Base-by-base conservation (phyloP, 1,140 invertebrate species). In the Listronotus oregonensis region DNA sequence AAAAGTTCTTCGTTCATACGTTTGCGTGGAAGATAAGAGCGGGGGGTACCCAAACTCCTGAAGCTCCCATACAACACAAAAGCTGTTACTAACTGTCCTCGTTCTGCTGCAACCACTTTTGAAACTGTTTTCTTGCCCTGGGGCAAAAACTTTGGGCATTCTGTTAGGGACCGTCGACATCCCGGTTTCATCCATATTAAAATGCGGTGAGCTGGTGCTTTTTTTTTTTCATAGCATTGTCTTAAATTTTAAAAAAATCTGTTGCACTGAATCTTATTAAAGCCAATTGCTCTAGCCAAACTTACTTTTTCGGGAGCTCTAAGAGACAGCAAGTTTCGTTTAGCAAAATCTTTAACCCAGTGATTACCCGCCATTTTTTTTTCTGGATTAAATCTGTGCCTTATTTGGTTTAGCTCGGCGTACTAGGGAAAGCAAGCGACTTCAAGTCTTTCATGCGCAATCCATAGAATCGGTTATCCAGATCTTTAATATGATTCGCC, bases 11-110 rank as follows among this genome's bases (percentile, higher is more conserved):
- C 60, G 42, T 65, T 57, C 64, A 67, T 14, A 61, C 67, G 68
- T 71, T 70, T 58, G 73, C 61, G 11, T 74, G 75, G 67, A 78
- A 80, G 34, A 78, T 70, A 42, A 79, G 65, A 62, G 76, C 67
- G 31, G 75, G 74, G 17, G 73, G 76, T 27, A 79, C 54, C 52
- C 68, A 78, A n/a, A 43, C 18, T 34, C 75, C 74, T 58, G 62
- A 52, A 59, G 77, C 71, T 60, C 60, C 71, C 64, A 78, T 74
- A 67, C 75, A 80, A 68, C 63, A 68, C 44, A 73, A 73, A n/a
- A 40, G 73, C 64, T 47, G 79, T 79, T 1, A 76, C 63, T 10
- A 69, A 50, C 8, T 63, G 52, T n/a, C 77, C 78, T 50, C 74
- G 66, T 73, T 80, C 77, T 55, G 67, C 75, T 56, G 67, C 70